Conservation (phyloP, 2,113 vertebrate species). For the Melanotaenia duboulayi region DNA sequence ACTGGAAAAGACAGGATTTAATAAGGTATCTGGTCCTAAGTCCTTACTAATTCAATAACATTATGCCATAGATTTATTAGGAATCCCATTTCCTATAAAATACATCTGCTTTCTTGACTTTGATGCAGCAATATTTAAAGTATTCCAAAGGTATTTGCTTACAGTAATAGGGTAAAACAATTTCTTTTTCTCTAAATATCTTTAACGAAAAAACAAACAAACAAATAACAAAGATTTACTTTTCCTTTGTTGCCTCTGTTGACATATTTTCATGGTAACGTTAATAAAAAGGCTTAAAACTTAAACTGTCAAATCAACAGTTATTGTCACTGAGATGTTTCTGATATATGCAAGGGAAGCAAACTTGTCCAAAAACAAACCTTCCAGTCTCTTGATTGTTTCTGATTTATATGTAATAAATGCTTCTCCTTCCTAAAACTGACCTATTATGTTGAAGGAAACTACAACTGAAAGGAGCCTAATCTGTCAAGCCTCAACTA, state of each 20-base stretch:
- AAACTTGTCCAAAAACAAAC: background rate
- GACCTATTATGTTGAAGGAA: slow-evolving; percentile 40
- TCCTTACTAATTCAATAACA: slow-evolving; percentile 81
- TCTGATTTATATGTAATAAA: slow-evolving; percentile 59
- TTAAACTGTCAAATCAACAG: background rate
- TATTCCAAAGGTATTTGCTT: slow-evolving; percentile 33
- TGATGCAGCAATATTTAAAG: slow-evolving; percentile 42
- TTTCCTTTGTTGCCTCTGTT: background rate
- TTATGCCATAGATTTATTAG: slow-evolving; percentile 74
- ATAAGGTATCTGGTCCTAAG: slow-evolving; percentile 67
- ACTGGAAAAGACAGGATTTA: slow-evolving; percentile 78
- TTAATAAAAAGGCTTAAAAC: slow-evolving; percentile 7
- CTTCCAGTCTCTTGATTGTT: slow-evolving; percentile 38
- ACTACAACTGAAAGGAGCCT: slow-evolving; percentile 23
- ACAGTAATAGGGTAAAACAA: background rate
- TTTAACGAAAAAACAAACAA: background rate
- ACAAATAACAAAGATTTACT: no score
- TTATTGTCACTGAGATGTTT: background rate
- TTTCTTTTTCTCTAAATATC: background rate
- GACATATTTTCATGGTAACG: background rate
- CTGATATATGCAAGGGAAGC: slow-evolving; percentile 5
- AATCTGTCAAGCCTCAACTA: slow-evolving; percentile 44
- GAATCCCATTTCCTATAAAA: slow-evolving; percentile 67
- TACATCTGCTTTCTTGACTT: slow-evolving; percentile 58
- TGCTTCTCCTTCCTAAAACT: slow-evolving; percentile 21